A percentile compares a stretch with the other conserved stretches of the same genome.
phyloP scores from a whole-genome alignment of 2,113 vertebrate genomes.

The Odocoileus virginianus region DNA sequence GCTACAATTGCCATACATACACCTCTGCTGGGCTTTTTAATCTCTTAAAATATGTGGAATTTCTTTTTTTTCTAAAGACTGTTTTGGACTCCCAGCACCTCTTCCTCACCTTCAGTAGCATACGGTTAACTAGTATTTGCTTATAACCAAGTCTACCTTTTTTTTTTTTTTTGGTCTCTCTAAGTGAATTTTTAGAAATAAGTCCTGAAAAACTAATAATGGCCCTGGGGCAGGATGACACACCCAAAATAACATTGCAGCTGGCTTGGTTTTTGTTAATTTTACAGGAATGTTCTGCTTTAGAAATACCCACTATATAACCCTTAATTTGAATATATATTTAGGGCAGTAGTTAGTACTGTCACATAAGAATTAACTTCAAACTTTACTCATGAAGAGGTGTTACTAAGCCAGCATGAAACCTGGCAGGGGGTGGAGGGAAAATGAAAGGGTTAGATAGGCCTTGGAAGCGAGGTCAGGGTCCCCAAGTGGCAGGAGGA shows the following conservation, averaged over 20 bases:
- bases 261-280: conserved; percentile 46
- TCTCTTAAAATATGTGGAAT: background rate
- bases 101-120: background rate
- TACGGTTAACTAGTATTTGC: background rate
- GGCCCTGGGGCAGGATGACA: conserved; percentile 25
- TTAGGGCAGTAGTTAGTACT: conserved; percentile 56
- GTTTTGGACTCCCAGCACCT: background rate
- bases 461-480: background rate
- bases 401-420: conserved; percentile 20
- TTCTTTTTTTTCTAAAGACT: background rate
- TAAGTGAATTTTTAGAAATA: conserved; percentile 14
- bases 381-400: conserved; percentile 48
- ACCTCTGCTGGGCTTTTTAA: background rate
- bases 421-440: background rate
- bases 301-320: conserved; percentile 41
- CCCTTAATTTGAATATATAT: conserved; percentile 65
- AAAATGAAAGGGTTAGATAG: background rate
- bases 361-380: conserved; percentile 40
- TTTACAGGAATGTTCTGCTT: conserved; percentile 36
- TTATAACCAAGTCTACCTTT: background rate
- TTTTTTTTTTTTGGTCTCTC: background rate
- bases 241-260: conserved; percentile 58
- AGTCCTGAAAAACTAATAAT: conserved; percentile 48
- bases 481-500: background rate
- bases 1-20: background rate